phyloP scores from a whole-genome alignment of 37 sponge, comb jelly and placozoan genomes.

The Aphrocallistes beatrix region DNA sequence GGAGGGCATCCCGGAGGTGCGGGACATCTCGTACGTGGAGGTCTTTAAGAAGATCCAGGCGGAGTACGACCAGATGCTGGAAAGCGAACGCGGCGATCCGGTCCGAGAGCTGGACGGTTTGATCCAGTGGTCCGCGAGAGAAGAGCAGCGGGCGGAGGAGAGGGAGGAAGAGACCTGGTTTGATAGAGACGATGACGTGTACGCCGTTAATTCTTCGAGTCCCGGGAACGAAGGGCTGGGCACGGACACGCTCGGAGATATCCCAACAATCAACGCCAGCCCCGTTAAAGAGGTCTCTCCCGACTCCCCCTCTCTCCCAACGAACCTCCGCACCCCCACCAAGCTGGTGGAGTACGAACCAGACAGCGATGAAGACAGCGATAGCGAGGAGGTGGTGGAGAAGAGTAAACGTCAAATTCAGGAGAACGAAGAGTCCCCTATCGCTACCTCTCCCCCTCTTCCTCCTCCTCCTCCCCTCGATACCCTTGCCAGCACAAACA shows the following conservation, averaged over 20 bases:
- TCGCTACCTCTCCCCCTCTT: background rate
- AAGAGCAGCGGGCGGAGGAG: background rate
- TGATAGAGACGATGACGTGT: constrained; percentile 9
- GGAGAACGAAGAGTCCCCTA: too few relatives aligned
- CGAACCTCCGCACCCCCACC: background rate
- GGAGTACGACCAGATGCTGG: background rate
- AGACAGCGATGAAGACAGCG: constrained; percentile 15
- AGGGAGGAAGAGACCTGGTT: background rate
- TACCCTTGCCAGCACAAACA: background rate
- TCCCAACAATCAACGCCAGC: background rate
- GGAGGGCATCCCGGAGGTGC: background rate
- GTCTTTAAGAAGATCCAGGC: background rate
- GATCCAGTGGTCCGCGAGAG: background rate
- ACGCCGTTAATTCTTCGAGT: background rate
- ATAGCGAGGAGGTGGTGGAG: background rate
- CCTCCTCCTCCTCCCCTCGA: background rate
- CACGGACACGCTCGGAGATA: background rate
- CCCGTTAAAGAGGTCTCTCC: background rate
- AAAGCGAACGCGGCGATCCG: background rate
- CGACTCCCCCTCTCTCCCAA: background rate
- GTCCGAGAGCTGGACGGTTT: background rate
- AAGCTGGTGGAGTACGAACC: background rate
- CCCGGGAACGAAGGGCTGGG: background rate
- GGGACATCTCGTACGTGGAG: background rate
- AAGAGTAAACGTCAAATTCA: too few relatives aligned